These are phyloP conservation scores for Acleris cristana DNA, from an alignment of 2,888 invertebrate species.

Conservation along the genomic window DNA sequence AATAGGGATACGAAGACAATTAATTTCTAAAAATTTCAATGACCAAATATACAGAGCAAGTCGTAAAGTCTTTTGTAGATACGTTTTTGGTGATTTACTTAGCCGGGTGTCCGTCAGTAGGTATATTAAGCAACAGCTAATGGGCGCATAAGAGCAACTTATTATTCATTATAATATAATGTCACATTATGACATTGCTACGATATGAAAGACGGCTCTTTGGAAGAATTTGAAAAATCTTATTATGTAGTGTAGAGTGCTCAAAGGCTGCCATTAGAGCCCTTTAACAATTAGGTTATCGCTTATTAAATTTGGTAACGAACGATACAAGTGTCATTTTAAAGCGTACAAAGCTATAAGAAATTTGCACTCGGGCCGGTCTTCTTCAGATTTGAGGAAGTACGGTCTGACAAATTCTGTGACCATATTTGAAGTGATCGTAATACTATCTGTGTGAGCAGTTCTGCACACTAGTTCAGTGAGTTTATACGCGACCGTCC, in stretches of 20 bases:
- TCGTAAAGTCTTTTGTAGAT: background rate
- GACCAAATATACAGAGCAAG: no score
- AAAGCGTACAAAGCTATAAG: no score
- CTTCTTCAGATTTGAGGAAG: no score
- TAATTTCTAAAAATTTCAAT: background rate
- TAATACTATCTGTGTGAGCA: no score
- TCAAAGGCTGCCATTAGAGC: no score
- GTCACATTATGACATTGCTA: conserved; percentile 53
- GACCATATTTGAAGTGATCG: no score
- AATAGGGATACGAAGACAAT: background rate
- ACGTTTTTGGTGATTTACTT: conserved; percentile 10
- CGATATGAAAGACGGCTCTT: conserved; percentile 47
- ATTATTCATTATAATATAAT: conserved; percentile 53
- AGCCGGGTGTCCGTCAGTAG: conserved; percentile 12
- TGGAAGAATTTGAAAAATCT: conserved; percentile 3
- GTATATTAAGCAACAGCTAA: conserved; percentile 54
- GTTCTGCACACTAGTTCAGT: no score
- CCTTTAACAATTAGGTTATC: background rate
- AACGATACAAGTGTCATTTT: no score
- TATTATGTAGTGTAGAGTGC: conserved; percentile 7
- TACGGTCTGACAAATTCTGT: no score
- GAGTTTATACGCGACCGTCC: no score
- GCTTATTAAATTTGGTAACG: no score
- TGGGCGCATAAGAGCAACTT: conserved; percentile 58
- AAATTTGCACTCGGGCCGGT: no score